Conservation (phyloP, 2,797 vertebrate genomes). For the Enteromius anoplus region DNA sequence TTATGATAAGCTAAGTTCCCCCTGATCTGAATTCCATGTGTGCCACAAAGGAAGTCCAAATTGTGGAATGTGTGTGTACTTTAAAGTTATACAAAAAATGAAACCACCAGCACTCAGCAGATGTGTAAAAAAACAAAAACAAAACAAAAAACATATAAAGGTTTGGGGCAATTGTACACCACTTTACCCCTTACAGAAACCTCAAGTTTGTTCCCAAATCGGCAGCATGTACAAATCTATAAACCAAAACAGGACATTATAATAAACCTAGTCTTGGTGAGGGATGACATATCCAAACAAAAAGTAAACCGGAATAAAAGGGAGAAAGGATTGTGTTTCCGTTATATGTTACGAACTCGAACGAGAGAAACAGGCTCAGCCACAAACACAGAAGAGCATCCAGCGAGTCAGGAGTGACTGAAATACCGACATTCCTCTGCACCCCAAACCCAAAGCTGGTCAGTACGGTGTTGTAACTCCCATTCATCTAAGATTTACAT, state of each 20-base stretch:
- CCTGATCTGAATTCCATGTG: conserved; percentile 19
- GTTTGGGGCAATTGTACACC: conserved; percentile 39
- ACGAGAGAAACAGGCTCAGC: conserved; percentile 76
- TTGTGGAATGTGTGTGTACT: conserved; percentile 17
- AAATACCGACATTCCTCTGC: conserved; percentile 63
- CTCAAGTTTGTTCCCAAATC: conserved; percentile 56
- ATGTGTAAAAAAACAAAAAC: background rate
- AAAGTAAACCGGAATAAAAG: conserved; percentile 73
- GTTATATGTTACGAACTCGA: conserved; percentile 54
- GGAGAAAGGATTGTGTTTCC: conserved; percentile 69
- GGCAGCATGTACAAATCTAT: conserved; percentile 57
- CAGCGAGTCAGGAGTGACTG: conserved; percentile 69
- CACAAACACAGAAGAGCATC: conserved; percentile 64
- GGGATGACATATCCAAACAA: conserved; percentile 67
- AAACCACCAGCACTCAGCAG: conserved; percentile 16
- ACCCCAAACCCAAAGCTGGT: conserved; percentile 42
- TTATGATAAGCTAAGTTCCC: background rate
- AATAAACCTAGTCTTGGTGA: conserved; percentile 74
- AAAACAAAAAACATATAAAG: background rate
- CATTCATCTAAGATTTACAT: conserved; percentile 43
- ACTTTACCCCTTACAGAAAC: conserved; percentile 53
- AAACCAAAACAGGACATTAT: conserved; percentile 64
- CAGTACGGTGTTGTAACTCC: conserved; percentile 31
- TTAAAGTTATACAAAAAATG: conserved; percentile 20
- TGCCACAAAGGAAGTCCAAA: conserved; percentile 26